Evolutionary conservation across 2,113 vertebrate genomes (phyloP).

Genomic region (Percina caprodes): DNA sequence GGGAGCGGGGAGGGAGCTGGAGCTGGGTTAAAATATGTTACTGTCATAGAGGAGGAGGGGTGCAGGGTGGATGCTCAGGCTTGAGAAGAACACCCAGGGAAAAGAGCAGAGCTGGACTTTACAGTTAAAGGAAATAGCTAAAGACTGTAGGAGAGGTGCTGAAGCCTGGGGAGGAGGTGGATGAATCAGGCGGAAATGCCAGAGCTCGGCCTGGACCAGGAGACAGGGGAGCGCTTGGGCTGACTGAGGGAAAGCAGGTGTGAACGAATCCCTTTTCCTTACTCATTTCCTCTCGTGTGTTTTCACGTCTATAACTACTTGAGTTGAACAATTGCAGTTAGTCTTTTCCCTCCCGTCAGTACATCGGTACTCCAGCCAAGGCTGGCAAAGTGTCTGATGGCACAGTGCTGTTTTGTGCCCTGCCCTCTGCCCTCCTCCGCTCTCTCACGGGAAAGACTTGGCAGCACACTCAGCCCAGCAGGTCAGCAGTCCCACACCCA

Average conservation of each 20-base stretch:
- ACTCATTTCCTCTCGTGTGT: conserved; percentile 46
- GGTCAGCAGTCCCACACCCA: conserved; percentile 72
- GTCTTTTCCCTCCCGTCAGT: conserved; percentile 49
- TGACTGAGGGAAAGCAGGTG: conserved; percentile 54
- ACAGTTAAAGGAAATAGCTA: neutral
- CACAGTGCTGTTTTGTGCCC: conserved; percentile 55
- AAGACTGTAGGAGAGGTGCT: neutral
- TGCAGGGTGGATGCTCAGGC: conserved; percentile 15
- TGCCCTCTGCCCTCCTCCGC: conserved; percentile 52
- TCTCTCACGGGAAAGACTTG: conserved; percentile 67
- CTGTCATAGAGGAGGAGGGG: neutral
- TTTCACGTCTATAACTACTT: conserved; percentile 46
- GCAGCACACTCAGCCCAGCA: conserved; percentile 62
- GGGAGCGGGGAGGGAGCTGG: neutral
- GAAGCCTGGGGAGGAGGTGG: conserved; percentile 1
- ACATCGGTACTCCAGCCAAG: conserved; percentile 47
- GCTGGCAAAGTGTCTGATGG: conserved; percentile 67
- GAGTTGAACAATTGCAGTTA: conserved; percentile 49
- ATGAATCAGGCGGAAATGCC: conserved; percentile 13
- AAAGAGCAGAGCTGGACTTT: conserved; percentile 6
- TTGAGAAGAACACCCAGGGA: neutral
- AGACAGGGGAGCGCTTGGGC: conserved; percentile 13
- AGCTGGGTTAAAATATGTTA: conserved; percentile 9
- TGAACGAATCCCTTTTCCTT: conserved; percentile 58
- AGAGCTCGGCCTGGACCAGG: conserved; percentile 6